Percentiles rank a stretch among this genome's conserved stretches.
phyloP scores from a whole-genome alignment of 2,797 vertebrate species.

The Bucorvus abyssinicus region DNA sequence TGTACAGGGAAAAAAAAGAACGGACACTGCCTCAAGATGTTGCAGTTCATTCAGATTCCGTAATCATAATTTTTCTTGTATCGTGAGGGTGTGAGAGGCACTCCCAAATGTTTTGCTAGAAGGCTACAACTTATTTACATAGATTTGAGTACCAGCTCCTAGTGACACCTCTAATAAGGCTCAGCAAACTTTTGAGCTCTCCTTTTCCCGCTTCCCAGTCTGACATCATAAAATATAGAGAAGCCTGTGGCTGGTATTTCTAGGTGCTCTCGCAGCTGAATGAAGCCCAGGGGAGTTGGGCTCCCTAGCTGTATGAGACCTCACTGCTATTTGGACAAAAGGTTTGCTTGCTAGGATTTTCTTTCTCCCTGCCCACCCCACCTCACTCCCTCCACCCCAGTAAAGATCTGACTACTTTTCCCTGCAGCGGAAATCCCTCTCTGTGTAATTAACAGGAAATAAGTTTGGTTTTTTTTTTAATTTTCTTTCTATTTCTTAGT shows the following conservation, averaged over 20 bases:
- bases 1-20: background rate
- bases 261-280: background rate
- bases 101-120: background rate
- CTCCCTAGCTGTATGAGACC: background rate
- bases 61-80: background rate
- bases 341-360: background rate
- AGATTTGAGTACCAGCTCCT: background rate
- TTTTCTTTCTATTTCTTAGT: background rate
- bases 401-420: background rate
- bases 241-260: background rate
- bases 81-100: background rate
- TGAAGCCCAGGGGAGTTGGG: background rate
- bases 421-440: background rate
- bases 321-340: background rate
- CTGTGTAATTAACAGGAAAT: background rate
- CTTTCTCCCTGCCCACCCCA: background rate
- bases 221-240: background rate
- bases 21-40: background rate
- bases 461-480: background rate
- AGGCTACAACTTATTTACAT: background rate
- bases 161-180: background rate
- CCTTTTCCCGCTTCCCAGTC: background rate
- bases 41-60: background rate
- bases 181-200: background rate
- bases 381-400: too few relatives aligned